phyloP scores from a whole-genome alignment of 2,888 invertebrate species.

The Hedychridium roseum region DNA sequence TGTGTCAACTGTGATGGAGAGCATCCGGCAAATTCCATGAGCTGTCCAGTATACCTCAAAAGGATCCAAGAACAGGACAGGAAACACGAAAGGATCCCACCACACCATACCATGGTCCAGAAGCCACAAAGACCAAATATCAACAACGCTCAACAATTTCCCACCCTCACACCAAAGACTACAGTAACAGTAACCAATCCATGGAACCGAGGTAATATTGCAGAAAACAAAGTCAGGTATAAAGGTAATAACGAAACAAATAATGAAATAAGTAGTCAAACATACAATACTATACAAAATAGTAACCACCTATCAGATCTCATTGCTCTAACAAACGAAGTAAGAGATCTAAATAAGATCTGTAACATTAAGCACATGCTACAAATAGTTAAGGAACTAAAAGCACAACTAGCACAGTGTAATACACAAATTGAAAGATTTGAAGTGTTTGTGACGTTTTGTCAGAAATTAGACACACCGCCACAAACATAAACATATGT shows the following conservation, averaged over 20 bases:
- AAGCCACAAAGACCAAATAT: neutral
- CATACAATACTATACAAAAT: too few relatives aligned
- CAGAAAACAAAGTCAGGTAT: neutral
- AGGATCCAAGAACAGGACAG: constrained; percentile 11
- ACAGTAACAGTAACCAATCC: too few relatives aligned
- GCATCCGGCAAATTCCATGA: constrained; percentile 41
- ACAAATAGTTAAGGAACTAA: constrained; percentile 10
- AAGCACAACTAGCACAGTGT: constrained; percentile 5
- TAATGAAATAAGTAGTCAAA: too few relatives aligned
- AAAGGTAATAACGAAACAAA: constrained; percentile 10
- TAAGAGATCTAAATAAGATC: too few relatives aligned
- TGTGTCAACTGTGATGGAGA: constrained; percentile 42
- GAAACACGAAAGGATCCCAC: too few relatives aligned
- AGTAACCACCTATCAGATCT: too few relatives aligned
- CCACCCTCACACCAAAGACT: too few relatives aligned
- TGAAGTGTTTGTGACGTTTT: too few relatives aligned
- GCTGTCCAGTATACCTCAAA: constrained; percentile 27
- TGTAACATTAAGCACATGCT: constrained; percentile 20
- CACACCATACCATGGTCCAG: too few relatives aligned
- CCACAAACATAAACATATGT: constrained; percentile 17
- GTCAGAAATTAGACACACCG: constrained; percentile 14
- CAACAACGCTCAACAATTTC: neutral
- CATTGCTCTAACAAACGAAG: too few relatives aligned
- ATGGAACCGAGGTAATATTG: too few relatives aligned
- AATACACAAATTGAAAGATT: constrained; percentile 15